Evolutionary conservation across 2,888 invertebrate genomes (phyloP), one percentile per base, ranked within the genome.

Genomic region (Leucoptera coffeella): DNA sequence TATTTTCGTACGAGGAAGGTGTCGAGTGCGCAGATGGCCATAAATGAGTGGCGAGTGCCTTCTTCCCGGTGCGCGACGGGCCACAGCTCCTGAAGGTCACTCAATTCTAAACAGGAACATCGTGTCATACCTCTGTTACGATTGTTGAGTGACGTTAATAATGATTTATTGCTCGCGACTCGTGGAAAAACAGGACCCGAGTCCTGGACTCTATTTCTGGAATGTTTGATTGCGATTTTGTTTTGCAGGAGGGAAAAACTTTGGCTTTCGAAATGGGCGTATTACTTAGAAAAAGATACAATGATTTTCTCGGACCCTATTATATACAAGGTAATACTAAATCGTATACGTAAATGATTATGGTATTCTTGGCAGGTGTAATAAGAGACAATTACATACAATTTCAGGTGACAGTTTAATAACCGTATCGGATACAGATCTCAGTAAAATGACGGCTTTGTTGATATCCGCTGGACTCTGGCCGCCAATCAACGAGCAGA

Each of bases 391-490:
- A 22, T 13, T 9, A 13, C 17, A 15, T 17, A 9, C 6, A 9
- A 30, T 14, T 12, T 25, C 17, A 10, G 7, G 4, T 14, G 15
- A 22, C 32, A 61, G 58, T 33, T 45, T 60, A 17, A 74, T 75
- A 30, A 67, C 75, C 33, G 80, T 81, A 28, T 82, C 85, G 0
- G 82, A 83, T 45, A 80, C 76, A 34, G 79, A 84, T 36, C 59
- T 86, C 32, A 85, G 87, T 12, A 78, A 86, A 50, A 82, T 82
- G 74, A 81, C 82, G 17, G 81, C 82, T 1, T 62, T 82, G 29
- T 49, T 82, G 34, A 80, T 83, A 38, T 62, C 82, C 25, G 80
- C 84, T 2, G 85, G 82, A 1, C 47, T 87, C 12, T 87, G 78
- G 69, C 81, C 80, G 4, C 80, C 82, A 2, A 42, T 56, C 5